Percentiles rank a stretch among this genome's conserved stretches.
These are phyloP conservation scores for Neoniphon sammara DNA, from an alignment of 2,797 vertebrate genomes.

Conservation along the genomic window DNA sequence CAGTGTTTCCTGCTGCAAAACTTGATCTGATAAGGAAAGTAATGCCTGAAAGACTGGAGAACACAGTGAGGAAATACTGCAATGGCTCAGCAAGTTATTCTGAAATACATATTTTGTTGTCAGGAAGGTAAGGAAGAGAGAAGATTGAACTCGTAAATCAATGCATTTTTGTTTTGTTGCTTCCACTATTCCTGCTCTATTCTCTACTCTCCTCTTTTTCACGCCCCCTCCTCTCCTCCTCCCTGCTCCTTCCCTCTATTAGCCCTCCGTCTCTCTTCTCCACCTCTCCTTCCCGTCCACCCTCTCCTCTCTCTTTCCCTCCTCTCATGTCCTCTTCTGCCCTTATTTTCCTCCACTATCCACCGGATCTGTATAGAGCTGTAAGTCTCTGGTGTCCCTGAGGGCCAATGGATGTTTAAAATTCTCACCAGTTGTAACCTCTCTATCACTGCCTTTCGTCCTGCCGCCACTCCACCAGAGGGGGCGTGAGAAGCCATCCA, in stretches of 20 bases:
- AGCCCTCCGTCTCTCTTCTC: neutral
- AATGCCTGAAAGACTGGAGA: conserved; percentile 17
- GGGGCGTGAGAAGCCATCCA: conserved; percentile 70
- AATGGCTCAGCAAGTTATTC: conserved; percentile 22
- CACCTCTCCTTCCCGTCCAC: neutral
- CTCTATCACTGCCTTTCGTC: conserved; percentile 76
- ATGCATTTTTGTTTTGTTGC: conserved; percentile 63
- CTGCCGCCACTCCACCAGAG: conserved; percentile 67
- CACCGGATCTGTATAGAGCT: conserved; percentile 73
- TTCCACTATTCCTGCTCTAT: conserved; percentile 52
- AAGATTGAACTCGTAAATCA: conserved; percentile 74
- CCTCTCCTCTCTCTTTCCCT: neutral
- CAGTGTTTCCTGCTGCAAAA: conserved; percentile 34
- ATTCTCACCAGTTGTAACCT: conserved; percentile 80
- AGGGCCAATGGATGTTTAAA: conserved; percentile 79
- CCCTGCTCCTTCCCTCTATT: no score
- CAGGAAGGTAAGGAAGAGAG: conserved; percentile 37
- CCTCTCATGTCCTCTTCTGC: conserved; percentile 11
- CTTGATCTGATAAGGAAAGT: conserved; percentile 31
- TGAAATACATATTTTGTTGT: conserved; percentile 43
- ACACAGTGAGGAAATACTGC: conserved; percentile 14
- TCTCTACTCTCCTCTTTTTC: conserved; percentile 26
- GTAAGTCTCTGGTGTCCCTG: conserved; percentile 68
- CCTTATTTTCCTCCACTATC: conserved; percentile 57
- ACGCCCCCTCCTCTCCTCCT: neutral